Base-by-base conservation (phyloP, 2,797 vertebrate species). In the Fistularia tabacaria region DNA sequence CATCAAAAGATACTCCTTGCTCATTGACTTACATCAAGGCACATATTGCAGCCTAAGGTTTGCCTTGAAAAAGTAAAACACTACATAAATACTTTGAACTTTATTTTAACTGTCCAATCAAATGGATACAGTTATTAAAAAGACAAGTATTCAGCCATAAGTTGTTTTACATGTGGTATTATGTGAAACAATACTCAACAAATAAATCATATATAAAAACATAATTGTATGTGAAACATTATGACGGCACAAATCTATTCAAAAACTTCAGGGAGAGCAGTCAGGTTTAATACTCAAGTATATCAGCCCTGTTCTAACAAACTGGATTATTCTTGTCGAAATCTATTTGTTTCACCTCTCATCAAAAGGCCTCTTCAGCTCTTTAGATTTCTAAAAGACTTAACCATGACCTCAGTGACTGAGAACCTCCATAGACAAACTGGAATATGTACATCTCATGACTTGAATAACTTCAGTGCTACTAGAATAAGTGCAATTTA, bases 1-100 rank as follows among this genome's bases (percentile, higher is more conserved):
- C 12, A 49, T 11, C 11, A 11, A 9, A 45, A 45, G 11, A 10
- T 12, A 45, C 4, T 45, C 6, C 11, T 45, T 12, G 1, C 11
- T 7, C 43, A 6, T 11, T 2, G 8, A 14, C n/a, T 3, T 14
- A 46, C 9, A 47, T 49, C 39, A 78, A 83, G 80, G 78, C 78
- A 84, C 66, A 61, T 69, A 66, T 71, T 59, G 64, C 74, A 73
- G 58, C 51, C 46, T 42, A 38, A 11, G 37, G 47, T 68, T 7
- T 1, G 12, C 2, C 54, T 3, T 50, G 43, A 42, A 11, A 51
- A 51, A 43, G 39, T 10, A 14, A 44, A 46, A 50, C 44, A 64
- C 3, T 7, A 11, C 14, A 7, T 49, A 12, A 12, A 9, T 36
- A 46, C 38, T 47, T 49, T 65, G 7, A 75, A 38, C 69, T 54